These are phyloP conservation scores for Menidia menidia DNA, from an alignment of 2,797 vertebrate genomes.

Conservation along the genomic window DNA sequence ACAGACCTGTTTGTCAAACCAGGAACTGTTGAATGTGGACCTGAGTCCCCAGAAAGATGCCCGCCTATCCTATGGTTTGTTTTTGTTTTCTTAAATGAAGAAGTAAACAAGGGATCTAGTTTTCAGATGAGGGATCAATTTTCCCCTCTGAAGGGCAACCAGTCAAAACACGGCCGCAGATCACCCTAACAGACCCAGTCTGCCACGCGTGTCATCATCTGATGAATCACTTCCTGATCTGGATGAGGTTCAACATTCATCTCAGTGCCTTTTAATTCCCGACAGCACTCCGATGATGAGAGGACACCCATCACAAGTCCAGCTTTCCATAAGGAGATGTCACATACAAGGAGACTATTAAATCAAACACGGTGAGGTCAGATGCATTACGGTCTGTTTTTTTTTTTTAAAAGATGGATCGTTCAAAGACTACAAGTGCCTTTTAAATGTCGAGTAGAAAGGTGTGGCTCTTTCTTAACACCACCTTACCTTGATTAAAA, in stretches of 20 bases:
- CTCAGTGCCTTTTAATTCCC: neutral
- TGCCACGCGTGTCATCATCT: neutral
- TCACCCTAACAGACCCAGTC: neutral
- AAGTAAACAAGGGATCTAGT: no score
- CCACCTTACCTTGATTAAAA: slow-evolving; percentile 5
- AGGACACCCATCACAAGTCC: neutral
- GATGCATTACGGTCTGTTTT: neutral
- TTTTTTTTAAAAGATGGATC: neutral
- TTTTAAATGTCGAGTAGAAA: neutral
- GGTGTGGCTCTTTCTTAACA: neutral
- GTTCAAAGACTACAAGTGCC: neutral
- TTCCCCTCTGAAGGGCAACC: no score
- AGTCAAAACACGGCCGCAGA: neutral
- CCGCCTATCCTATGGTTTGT: no score
- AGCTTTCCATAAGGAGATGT: neutral
- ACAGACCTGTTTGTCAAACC: neutral
- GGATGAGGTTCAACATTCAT: neutral
- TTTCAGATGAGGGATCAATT: no score
- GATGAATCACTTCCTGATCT: neutral
- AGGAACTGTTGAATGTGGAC: no score
- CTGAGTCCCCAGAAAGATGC: no score
- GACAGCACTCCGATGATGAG: neutral
- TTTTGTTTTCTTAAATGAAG: no score
- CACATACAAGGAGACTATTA: neutral
- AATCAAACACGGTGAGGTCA: neutral